Base-by-base conservation (phyloP, 1,140 invertebrate species). In the Bombus turneri region DNA sequence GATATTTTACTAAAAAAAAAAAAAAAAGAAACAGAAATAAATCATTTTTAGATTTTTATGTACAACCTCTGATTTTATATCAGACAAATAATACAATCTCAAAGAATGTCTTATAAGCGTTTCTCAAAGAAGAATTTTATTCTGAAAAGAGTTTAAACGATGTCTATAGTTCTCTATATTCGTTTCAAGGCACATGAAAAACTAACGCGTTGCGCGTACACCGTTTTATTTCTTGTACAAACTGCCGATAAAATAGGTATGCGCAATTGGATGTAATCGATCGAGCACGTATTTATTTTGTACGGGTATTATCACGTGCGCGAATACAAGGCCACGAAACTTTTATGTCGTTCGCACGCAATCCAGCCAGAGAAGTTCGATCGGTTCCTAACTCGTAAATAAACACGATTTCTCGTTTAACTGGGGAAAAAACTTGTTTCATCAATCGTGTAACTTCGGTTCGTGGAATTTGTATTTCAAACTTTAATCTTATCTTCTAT, bases 181-280 rank as follows among this genome's bases (percentile, higher is more conserved):
- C 34, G 18, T 13, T 12, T 22, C 4, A 3, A 39, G 5, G 39
- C n/a, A 22, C 3, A 3, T 12, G 6, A 25, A 18, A 31, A 43
- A 9, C 5, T 25, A 59, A 43, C 25, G 12, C 64, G 25, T 22
- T 34, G 39, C 4, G 10, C 6, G 9, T 75, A n/a, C 10, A 31
- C 22, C 18, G n/a, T 72, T 37, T 88, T 85, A 85, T 85, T 77
- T 85, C 68, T 57, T 22, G n/a, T 39, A 31, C 72, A 85, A 78
- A 78, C 71, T 69, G 34, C 2, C 31, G 81, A 82, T 74, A 82
- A 66, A 18, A 64, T 15, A 64, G 25, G 53, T 72, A 59, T 13
- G 22, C 31, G 57, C 64, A 82, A 74, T 75, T 75, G 31, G 12
- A 25, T 37, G 3, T 25, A 22, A 82, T 75, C 69, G 39, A 74